These are phyloP conservation scores for Caenorhabditis auriculariae DNA, from an alignment of 2,888 invertebrate species.

Conservation along the genomic window DNA sequence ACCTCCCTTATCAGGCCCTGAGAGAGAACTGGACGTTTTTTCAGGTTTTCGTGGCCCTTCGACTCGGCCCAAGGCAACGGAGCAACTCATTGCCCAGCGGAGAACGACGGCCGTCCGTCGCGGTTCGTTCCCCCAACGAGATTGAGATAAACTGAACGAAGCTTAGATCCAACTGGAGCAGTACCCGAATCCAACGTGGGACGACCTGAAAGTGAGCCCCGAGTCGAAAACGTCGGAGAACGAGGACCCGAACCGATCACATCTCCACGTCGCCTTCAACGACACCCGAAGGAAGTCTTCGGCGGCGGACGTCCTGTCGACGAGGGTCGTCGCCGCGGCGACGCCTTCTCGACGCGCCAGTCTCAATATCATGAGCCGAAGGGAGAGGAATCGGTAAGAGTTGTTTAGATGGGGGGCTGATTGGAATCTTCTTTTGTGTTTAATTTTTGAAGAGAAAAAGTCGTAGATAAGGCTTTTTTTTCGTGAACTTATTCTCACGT, in stretches of 20 bases:
- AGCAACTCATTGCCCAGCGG: conserved; percentile 46
- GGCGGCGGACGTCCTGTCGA: conserved; percentile 1
- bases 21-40: background rate
- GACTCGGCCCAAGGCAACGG: conserved; percentile 25
- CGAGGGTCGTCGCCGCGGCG: conserved; percentile 8
- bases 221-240: conserved; percentile 8
- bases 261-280: conserved; percentile 49
- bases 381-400: conserved; percentile 30
- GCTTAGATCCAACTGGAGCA: conserved; percentile 12
- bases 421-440: too few species aligned
- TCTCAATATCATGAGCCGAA: conserved; percentile 23
- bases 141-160: background rate
- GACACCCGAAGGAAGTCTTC: conserved; percentile 19
- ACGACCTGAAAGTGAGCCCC: conserved; percentile 45
- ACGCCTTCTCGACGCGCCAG: conserved; percentile 24
- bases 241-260: conserved; percentile 24
- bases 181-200: conserved; percentile 55
- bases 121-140: conserved; percentile 3
- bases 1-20: too few species aligned
- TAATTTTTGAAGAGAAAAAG: too few species aligned
- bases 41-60: conserved; percentile 20
- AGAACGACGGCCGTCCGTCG: conserved; percentile 27
- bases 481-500: too few species aligned
- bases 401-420: too few species aligned
- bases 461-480: too few species aligned